phyloP scores from a whole-genome alignment of 2,113 vertebrate species.

The Bucco capensis region DNA sequence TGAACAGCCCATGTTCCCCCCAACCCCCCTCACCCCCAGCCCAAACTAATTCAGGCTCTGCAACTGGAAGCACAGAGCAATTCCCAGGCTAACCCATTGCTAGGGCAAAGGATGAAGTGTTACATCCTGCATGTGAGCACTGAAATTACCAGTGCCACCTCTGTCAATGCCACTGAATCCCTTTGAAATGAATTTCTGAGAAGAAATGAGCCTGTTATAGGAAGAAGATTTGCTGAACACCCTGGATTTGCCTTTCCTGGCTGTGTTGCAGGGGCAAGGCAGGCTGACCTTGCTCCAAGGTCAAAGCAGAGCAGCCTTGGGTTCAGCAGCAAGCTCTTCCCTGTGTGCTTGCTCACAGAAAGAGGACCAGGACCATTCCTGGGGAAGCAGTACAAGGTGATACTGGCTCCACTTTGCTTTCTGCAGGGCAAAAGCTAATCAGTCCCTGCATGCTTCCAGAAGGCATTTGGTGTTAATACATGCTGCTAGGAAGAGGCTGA shows the following conservation, averaged over 20 bases:
- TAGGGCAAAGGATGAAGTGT: constrained; percentile 46
- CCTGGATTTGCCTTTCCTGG: neutral
- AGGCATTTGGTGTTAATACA: neutral
- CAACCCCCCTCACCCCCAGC: no score
- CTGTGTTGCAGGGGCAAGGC: neutral
- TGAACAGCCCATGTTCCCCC: neutral
- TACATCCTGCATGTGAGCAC: constrained; percentile 54
- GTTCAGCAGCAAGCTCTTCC: neutral
- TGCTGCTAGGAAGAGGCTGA: neutral
- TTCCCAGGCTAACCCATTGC: constrained; percentile 5
- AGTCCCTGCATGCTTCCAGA: neutral
- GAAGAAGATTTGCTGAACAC: constrained; percentile 43
- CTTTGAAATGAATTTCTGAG: constrained; percentile 55
- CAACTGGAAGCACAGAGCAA: neutral
- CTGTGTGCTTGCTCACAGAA: neutral
- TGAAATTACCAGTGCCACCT: constrained; percentile 53
- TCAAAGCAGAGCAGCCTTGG: neutral
- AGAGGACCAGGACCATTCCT: neutral
- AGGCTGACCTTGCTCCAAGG: constrained; percentile 30
- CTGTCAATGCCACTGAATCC: constrained; percentile 62
- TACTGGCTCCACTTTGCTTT: neutral
- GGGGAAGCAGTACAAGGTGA: neutral
- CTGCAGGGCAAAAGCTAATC: neutral
- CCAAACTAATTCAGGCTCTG: neutral
- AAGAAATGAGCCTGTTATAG: constrained; percentile 30